A percentile compares a stretch with the other conserved stretches of the same genome.
Evolutionary conservation across 2,113 vertebrate genomes (phyloP).

Genomic region (Cyanistes caeruleus): DNA sequence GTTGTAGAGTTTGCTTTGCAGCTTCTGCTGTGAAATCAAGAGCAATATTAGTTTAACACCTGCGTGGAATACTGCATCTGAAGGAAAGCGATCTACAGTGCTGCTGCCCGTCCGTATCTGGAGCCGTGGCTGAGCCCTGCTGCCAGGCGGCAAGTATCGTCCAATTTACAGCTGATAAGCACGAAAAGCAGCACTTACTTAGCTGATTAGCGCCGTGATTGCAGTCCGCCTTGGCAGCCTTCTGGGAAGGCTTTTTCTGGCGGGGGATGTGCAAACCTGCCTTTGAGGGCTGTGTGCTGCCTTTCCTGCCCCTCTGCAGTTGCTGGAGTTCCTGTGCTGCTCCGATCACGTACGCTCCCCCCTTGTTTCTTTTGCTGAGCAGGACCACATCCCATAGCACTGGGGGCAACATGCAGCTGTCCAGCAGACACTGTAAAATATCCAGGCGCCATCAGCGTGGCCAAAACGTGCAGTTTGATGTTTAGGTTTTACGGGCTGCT

Average conservation of each 20-base stretch:
- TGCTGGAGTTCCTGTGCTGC: background rate
- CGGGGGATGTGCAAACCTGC: background rate
- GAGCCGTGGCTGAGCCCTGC: background rate
- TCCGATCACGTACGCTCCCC: rapidly evolving
- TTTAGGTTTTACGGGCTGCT: background rate
- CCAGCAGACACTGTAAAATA: rapidly evolving
- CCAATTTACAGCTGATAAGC: conserved; percentile 27
- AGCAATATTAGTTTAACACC: background rate
- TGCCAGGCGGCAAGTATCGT: background rate
- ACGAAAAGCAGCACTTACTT: background rate
- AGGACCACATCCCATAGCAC: background rate
- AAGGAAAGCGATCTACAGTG: background rate
- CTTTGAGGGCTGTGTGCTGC: rapidly evolving
- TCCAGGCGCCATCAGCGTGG: rapidly evolving
- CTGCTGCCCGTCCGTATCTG: background rate
- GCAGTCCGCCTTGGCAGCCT: background rate
- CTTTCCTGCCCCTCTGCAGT: background rate
- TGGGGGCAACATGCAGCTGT: rapidly evolving
- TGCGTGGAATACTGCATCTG: background rate
- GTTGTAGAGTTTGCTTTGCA: background rate
- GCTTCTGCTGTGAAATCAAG: background rate
- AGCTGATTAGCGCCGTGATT: background rate
- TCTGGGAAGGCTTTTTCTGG: background rate
- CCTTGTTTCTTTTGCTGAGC: background rate
- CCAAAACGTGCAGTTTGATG: rapidly evolving